Base-by-base conservation (phyloP, 1,140 invertebrate species). In the Ceratina australensis region DNA sequence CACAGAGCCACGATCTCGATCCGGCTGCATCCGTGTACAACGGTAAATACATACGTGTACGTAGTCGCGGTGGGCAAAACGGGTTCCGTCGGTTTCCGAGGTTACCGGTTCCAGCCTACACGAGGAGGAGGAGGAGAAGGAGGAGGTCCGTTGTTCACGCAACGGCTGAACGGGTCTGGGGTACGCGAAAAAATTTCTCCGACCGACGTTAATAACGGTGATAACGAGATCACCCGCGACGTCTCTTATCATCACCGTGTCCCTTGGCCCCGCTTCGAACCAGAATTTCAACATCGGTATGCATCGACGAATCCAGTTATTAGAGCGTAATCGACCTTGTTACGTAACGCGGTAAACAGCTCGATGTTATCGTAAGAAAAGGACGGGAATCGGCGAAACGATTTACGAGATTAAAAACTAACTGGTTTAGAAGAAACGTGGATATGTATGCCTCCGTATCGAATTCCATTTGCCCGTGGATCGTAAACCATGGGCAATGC, bases 21-120 rank as follows among this genome's bases (percentile, higher is more conserved):
- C 78, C 80, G 42, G 63, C 64, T 64, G 74, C 77, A 54, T 81
- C 72, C 78, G 80, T 77, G 59, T 20, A 72, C 86, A 87, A 86
- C 86, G 80, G 83, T 80, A 85, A 74, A 87, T 42, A 42, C 33
- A 42, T 42, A 42, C 33, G 33, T 42, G 33, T 42, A 42, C 33
- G 10, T 42, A 42, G 33, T 84, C 81, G 72, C 81, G 72, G 22
- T 65, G 68, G 72, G 33, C 33, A 69, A 79, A 85, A 84, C 79
- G 64, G 78, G 66, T 63, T 71, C 52, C 5, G 61, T 56, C 22
- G 24, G 79, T 18, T 42, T 66, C 47, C 47, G 59, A 78, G 22
- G 68, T 64, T 57, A 80, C 72, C 81, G 75, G 77, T 79, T 74
- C 57, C 52, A 67, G 20, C 65, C 42, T 42, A n/a, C 28, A 33